phyloP scores from a whole-genome alignment of 1,140 invertebrate species.

The Archegozetes longisetosus region DNA sequence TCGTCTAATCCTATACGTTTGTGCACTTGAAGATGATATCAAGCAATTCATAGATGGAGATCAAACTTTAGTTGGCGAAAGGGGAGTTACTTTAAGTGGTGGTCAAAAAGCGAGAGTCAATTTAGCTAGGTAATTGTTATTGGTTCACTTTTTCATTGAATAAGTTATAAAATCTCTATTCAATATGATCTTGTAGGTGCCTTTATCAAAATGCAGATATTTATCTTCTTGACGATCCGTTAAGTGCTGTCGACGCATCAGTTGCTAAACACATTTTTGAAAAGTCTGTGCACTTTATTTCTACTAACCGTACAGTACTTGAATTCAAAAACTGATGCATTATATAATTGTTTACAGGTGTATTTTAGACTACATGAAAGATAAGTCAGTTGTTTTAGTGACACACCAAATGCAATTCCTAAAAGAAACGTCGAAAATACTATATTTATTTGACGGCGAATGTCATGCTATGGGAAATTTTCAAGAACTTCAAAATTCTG shows the following conservation, averaged over 20 bases:
- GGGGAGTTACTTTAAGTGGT: conserved; percentile 82
- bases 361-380: conserved; percentile 34
- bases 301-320: neutral
- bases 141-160: conserved; percentile 78
- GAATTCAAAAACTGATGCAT: too few relatives aligned
- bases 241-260: conserved; percentile 28
- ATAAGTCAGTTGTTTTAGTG: conserved; percentile 49
- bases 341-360: conserved; percentile 14
- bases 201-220: neutral
- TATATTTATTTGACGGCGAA: conserved; percentile 47
- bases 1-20: conserved; percentile 26
- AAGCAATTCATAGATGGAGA: conserved; percentile 27
- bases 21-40: conserved; percentile 31
- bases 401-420: conserved; percentile 44
- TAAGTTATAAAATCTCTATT: too few relatives aligned
- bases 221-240: conserved; percentile 31
- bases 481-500: conserved; percentile 14
- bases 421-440: conserved; percentile 51
- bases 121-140: conserved; percentile 68
- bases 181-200: neutral
- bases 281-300: neutral
- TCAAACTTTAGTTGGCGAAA: conserved; percentile 20
- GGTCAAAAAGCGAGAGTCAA: conserved; percentile 90
- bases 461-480: conserved; percentile 17
- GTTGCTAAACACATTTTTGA: conserved; percentile 32